Conservation (phyloP, 1,140 invertebrate genomes). For the Phenacoccus solenopsis region DNA sequence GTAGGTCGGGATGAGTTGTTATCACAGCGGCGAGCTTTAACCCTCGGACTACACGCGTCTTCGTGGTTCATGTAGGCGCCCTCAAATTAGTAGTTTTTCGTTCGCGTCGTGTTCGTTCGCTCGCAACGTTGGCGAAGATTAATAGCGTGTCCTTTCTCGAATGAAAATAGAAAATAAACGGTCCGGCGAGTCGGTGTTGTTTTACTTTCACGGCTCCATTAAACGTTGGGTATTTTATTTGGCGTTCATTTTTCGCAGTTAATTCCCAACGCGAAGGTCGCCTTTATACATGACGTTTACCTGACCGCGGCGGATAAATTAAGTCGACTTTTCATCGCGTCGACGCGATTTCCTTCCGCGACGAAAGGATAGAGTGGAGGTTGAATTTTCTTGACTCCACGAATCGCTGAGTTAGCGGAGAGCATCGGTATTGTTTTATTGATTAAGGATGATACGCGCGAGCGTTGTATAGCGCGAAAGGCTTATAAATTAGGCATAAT, state of each 20-base stretch:
- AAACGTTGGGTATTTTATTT: conserved; percentile 13
- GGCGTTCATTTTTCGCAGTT: conserved; percentile 6
- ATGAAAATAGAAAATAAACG: conserved; percentile 18
- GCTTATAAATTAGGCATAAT: neutral
- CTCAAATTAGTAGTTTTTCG: conserved; percentile 10
- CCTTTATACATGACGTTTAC: neutral
- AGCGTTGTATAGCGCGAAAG: neutral
- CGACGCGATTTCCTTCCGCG: neutral
- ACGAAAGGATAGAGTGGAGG: no score
- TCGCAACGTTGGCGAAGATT: neutral
- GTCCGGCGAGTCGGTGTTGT: neutral
- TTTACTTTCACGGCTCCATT: conserved; percentile 8
- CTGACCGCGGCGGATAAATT: neutral
- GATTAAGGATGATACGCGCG: no score
- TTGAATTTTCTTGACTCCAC: no score
- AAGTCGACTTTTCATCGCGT: neutral
- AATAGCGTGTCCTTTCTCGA: conserved; percentile 14
- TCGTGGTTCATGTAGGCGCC: neutral
- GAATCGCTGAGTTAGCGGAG: no score
- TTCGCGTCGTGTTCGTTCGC: neutral
- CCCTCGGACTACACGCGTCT: neutral
- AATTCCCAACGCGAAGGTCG: neutral
- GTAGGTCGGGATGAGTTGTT: neutral
- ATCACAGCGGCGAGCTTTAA: neutral
- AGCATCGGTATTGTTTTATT: no score